Evolutionary conservation across 2,797 vertebrate genomes (phyloP), one percentile per base, ranked within the genome.

Genomic region (Harpagifer antarcticus): DNA sequence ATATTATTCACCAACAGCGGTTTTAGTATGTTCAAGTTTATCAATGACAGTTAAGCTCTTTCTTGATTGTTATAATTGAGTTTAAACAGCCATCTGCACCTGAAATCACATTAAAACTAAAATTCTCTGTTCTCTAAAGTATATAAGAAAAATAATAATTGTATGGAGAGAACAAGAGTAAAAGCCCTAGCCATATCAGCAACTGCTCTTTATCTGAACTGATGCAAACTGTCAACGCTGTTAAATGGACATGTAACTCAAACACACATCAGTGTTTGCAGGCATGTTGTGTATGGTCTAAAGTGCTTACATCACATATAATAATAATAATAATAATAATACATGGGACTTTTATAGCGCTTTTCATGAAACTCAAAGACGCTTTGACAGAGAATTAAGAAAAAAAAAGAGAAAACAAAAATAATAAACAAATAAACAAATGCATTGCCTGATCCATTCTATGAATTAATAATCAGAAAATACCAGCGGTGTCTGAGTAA

Each of bases 381-480:
- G n/a, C n/a, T n/a, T n/a, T n/a, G n/a, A n/a, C n/a, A n/a, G n/a
- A n/a, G n/a, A n/a, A n/a, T n/a, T n/a, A n/a, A n/a, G n/a, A n/a
- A n/a, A n/a, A n/a, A n/a, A n/a, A n/a, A n/a, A n/a, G n/a, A n/a
- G n/a, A n/a, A n/a, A n/a, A n/a, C n/a, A n/a, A n/a, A n/a, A n/a
- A n/a, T n/a, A n/a, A n/a, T n/a, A 52, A 63, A 74, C 33, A n/a
- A n/a, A n/a, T n/a, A 52, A 63, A 74, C 33, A 43, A 59, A 78
- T 19, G 9, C 54, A 54, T 17, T 23, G 20, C 47, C 48, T 72
- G 65, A 83, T 81, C 44, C 52, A 71, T 59, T 20, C 11, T n/a
- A 59, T 84, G 70, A 74, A 86, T 78, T 57, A 71, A 66, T 68
- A 81, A 91, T 82, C 45, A 79, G 64, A 74, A 79, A 63, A 40